phyloP scores from a whole-genome alignment of 2,797 vertebrate species.

The Craterocephalus amniculus region DNA sequence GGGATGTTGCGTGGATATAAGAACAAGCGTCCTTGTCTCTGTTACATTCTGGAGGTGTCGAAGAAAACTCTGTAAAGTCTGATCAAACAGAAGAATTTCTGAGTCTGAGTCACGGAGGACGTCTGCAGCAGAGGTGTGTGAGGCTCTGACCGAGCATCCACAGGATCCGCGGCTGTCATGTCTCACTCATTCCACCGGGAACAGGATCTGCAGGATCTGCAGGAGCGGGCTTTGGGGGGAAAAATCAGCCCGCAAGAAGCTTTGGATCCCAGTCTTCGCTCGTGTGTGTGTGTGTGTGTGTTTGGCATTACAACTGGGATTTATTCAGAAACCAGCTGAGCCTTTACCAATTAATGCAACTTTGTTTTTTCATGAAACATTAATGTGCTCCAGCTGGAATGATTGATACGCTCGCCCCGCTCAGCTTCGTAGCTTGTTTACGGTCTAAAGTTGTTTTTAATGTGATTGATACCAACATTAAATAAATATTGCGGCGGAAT shows the following conservation, averaged over 20 bases:
- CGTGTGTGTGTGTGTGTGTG: constrained; percentile 36
- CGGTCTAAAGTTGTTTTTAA: constrained; percentile 42
- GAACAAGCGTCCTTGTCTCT: too few species aligned
- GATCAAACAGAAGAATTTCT: too few species aligned
- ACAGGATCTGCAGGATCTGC: constrained; percentile 49
- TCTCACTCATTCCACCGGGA: neutral
- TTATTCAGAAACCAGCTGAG: constrained; percentile 63
- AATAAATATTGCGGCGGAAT: constrained; percentile 36
- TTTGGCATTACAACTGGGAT: constrained; percentile 47
- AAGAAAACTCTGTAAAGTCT: too few species aligned
- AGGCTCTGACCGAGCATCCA: constrained; percentile 9
- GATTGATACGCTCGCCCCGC: constrained; percentile 53
- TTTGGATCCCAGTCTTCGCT: constrained; percentile 74
- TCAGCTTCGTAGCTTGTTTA: constrained; percentile 51
- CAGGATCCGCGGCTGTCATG: neutral
- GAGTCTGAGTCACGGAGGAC: too few species aligned
- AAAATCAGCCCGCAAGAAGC: constrained; percentile 69
- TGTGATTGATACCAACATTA: constrained; percentile 38
- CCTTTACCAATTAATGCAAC: constrained; percentile 57
- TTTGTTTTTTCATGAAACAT: constrained; percentile 63
- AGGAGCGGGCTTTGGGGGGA: constrained; percentile 54
- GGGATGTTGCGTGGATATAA: too few species aligned
- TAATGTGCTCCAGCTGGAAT: constrained; percentile 48
- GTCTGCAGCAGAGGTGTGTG: constrained; percentile 12
- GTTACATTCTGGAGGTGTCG: too few species aligned